phyloP scores from a whole-genome alignment of 1,140 invertebrate species.

The Drosophila takahashii region DNA sequence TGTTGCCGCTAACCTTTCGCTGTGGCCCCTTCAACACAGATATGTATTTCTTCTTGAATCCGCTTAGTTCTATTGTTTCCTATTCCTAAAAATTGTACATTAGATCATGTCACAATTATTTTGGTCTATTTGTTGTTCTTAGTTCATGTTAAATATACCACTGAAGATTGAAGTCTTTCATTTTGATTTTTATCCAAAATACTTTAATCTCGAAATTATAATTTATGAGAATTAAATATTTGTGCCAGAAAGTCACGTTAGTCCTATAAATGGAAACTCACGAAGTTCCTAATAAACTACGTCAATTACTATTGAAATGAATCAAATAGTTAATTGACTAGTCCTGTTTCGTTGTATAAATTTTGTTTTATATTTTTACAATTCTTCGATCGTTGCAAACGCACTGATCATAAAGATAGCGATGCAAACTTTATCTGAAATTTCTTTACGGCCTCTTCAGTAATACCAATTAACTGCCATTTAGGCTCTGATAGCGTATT shows the following conservation, averaged over 20 bases:
- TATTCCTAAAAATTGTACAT: conserved; percentile 73
- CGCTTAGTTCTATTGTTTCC: conserved; percentile 50
- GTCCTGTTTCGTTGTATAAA: background rate
- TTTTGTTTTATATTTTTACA: background rate
- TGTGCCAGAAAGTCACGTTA: conserved; percentile 21
- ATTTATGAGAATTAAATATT: conserved; percentile 26
- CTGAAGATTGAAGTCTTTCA: conserved; percentile 30
- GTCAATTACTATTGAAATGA: conserved; percentile 37
- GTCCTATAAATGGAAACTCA: conserved; percentile 32
- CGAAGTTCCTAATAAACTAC: conserved; percentile 42
- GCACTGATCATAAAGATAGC: conserved; percentile 35
- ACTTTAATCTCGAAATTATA: conserved; percentile 14
- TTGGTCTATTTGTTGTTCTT: conserved; percentile 26
- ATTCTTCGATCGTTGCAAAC: background rate
- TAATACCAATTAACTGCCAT: conserved; percentile 20
- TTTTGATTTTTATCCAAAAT: background rate
- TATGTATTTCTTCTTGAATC: conserved; percentile 30
- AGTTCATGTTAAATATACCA: background rate
- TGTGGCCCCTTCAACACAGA: conserved; percentile 29
- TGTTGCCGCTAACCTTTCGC: conserved; percentile 33
- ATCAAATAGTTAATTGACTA: conserved; percentile 28
- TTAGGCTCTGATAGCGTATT: conserved; percentile 28
- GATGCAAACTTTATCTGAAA: conserved; percentile 28
- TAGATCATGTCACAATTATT: conserved; percentile 82
- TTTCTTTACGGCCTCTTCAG: conserved; percentile 38